These are phyloP conservation scores for Drosophila histrio DNA, from an alignment of 2,888 invertebrate genomes.

Conservation along the genomic window DNA sequence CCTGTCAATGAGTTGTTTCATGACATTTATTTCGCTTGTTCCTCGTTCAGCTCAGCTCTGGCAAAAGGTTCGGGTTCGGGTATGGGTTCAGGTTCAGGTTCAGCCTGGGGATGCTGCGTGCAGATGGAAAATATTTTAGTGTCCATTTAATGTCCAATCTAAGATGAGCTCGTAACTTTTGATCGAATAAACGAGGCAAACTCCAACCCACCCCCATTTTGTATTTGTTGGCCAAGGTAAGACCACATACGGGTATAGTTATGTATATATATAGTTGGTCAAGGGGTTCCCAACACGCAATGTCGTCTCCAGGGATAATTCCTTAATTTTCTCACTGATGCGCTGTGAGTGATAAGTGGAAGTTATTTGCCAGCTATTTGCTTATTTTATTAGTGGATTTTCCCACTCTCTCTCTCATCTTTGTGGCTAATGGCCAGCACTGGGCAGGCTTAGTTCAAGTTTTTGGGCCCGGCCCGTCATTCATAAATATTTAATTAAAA, in stretches of 20 bases:
- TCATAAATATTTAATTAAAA: conserved; percentile 79
- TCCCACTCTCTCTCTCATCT: neutral
- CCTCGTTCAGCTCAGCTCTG: too few species aligned
- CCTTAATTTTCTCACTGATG: conserved; percentile 80
- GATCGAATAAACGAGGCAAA: conserved; percentile 81
- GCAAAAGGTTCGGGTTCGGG: conserved; percentile 11
- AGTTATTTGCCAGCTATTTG: conserved; percentile 79
- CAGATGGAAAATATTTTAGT: conserved; percentile 83
- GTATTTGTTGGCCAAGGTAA: conserved; percentile 14
- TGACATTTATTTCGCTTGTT: conserved; percentile 82
- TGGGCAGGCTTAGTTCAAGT: conserved; percentile 23
- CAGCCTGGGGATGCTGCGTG: conserved; percentile 74
- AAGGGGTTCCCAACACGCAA: conserved; percentile 68
- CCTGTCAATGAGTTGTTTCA: conserved; percentile 83
- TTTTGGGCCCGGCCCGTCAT: conserved; percentile 6
- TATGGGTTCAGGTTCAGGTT: conserved; percentile 3
- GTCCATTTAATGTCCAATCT: conserved; percentile 83
- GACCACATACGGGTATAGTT: conserved; percentile 22
- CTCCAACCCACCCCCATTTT: conserved; percentile 7
- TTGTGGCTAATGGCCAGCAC: neutral
- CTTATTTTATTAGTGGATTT: conserved; percentile 73
- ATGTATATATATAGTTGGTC: conserved; percentile 29
- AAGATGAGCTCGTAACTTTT: conserved; percentile 84
- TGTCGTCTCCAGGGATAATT: conserved; percentile 74
- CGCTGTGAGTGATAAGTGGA: conserved; percentile 80